Conservation (phyloP, 1,140 invertebrate genomes). For the Drosophila teissieri region DNA sequence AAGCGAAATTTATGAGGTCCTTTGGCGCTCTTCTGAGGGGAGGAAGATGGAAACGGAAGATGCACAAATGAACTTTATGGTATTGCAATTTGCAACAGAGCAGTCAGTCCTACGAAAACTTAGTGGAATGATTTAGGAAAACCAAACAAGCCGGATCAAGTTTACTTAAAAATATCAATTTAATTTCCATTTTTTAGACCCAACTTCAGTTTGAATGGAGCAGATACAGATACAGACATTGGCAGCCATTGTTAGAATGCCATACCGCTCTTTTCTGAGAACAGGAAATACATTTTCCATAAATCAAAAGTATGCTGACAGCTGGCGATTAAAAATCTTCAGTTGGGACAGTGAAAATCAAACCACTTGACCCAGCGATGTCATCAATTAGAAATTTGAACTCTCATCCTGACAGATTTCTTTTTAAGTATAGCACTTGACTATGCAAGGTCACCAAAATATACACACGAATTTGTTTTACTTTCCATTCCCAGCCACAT, state of each 20-base stretch:
- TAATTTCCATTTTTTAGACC: neutral
- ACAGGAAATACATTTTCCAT: slow-evolving; percentile 17
- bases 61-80: slow-evolving; percentile 42
- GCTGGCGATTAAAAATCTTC: neutral
- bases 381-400: slow-evolving; percentile 48
- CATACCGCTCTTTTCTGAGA: neutral
- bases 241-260: neutral
- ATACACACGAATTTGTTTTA: slow-evolving; percentile 2
- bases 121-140: too few species aligned
- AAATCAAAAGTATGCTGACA: slow-evolving; percentile 1
- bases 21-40: slow-evolving; percentile 29
- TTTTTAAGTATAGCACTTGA: slow-evolving; percentile 31
- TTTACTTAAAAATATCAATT: too few species aligned
- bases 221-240: too few species aligned
- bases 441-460: neutral
- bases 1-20: slow-evolving; percentile 73
- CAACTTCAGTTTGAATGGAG: too few species aligned
- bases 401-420: slow-evolving; percentile 16
- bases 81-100: slow-evolving; percentile 21
- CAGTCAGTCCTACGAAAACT: too few species aligned
- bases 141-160: too few species aligned
- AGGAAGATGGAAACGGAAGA: slow-evolving; percentile 25
- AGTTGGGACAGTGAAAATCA: neutral
- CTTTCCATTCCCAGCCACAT: slow-evolving; percentile 21
- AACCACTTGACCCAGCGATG: slow-evolving; percentile 31